These are phyloP conservation scores for Phylloscopus trochilus DNA, from an alignment of 2,113 vertebrate genomes.

Conservation along the genomic window DNA sequence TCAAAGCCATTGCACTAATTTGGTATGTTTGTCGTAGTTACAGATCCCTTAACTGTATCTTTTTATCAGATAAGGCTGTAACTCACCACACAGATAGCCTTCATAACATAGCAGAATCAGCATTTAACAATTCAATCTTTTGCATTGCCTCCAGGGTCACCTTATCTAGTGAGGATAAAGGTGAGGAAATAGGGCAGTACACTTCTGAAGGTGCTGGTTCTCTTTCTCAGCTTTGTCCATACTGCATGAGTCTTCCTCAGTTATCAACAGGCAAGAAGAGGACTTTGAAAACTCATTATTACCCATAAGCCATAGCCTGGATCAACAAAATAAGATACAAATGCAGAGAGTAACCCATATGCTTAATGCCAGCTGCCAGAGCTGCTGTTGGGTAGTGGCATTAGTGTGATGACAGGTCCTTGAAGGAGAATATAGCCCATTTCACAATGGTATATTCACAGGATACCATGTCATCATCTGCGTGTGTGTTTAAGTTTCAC, in stretches of 20 bases:
- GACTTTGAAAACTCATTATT: not conserved
- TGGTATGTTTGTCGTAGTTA: not conserved
- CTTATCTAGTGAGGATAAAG: not conserved
- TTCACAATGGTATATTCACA: not conserved
- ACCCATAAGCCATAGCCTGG: not conserved
- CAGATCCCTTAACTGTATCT: not conserved
- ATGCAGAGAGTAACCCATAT: not conserved
- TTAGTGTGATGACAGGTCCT: not conserved
- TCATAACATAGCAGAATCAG: not conserved
- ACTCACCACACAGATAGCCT: not conserved
- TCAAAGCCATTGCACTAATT: not conserved
- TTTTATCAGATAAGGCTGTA: not conserved
- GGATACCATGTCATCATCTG: not conserved
- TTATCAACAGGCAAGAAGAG: not conserved
- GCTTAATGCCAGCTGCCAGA: not conserved
- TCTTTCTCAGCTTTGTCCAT: not conserved
- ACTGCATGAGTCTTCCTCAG: not conserved
- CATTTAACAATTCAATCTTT: not conserved
- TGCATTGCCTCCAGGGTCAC: not conserved
- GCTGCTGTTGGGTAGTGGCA: not conserved
- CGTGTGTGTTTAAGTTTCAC: slow-evolving; percentile 9
- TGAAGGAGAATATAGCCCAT: not conserved
- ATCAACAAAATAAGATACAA: not conserved
- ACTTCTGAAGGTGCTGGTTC: not conserved
- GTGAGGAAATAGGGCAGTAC: not conserved